Evolutionary conservation across 2,888 invertebrate genomes (phyloP).

Genomic region (Criorhina ranunculi): DNA sequence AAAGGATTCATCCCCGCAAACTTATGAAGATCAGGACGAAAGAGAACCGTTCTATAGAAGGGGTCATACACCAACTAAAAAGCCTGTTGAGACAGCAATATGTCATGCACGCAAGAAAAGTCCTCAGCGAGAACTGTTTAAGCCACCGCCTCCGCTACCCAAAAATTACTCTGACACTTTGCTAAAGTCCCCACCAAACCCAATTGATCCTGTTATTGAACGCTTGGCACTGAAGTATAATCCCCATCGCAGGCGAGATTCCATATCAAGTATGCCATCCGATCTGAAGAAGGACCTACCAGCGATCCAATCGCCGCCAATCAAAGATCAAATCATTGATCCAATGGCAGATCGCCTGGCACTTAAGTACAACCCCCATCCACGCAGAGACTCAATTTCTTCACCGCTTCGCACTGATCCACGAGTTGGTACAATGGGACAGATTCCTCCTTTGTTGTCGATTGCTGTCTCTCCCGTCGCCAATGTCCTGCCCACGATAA

Average conservation of each 20-base stretch:
- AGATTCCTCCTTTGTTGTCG: constrained; percentile 15
- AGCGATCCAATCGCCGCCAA: neutral
- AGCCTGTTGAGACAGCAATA: neutral
- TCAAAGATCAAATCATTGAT: constrained; percentile 3
- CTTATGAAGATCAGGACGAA: constrained; percentile 4
- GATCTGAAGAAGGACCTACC: neutral
- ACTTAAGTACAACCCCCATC: constrained; percentile 85
- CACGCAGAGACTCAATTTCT: constrained; percentile 78
- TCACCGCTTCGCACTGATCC: constrained; percentile 63
- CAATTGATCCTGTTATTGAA: constrained; percentile 37
- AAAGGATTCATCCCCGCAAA: constrained; percentile 26
- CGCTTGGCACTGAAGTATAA: constrained; percentile 66
- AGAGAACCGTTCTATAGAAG: constrained; percentile 57
- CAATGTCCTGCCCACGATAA: constrained; percentile 77
- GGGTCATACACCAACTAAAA: constrained; percentile 41
- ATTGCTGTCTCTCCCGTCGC: constrained; percentile 40
- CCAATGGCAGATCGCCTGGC: constrained; percentile 81
- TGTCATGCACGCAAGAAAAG: neutral
- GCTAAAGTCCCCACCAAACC: constrained; percentile 30
- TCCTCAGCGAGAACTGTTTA: constrained; percentile 2
- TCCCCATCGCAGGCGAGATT: constrained; percentile 53
- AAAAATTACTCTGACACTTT: constrained; percentile 15
- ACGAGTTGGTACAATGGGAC: constrained; percentile 44
- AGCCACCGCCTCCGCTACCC: neutral
- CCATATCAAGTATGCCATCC: constrained; percentile 4